Percentiles rank a stretch among this genome's conserved stretches.
Conservation (phyloP, 1,140 invertebrate species). For the Drosophila busckii region DNA sequence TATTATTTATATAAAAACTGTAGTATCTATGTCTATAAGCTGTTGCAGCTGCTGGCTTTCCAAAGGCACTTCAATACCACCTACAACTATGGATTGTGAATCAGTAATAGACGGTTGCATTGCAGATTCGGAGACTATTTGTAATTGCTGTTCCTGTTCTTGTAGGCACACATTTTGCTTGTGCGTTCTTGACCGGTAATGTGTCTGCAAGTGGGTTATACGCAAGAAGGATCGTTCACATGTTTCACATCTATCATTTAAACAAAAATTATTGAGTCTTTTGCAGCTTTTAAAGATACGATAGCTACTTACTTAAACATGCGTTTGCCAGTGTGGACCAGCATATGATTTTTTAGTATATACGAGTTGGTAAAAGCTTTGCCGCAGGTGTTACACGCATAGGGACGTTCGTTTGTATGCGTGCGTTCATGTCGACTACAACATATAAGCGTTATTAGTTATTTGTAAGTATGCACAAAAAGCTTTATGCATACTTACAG, state of each 20-base stretch:
- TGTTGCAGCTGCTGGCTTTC: conserved; percentile 7
- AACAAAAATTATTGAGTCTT: not conserved
- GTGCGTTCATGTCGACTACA: conserved; percentile 79
- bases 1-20: no score
- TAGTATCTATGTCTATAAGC: no score
- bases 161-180: conserved; percentile 40
- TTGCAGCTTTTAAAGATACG: not conserved
- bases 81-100: not conserved
- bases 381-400: conserved; percentile 81
- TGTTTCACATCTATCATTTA: conserved; percentile 53
- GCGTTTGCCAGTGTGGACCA: conserved; percentile 62
- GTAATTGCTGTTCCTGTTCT: not conserved
- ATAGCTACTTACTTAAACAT: conserved; percentile 37
- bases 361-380: conserved; percentile 81
- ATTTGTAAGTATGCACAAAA: no score
- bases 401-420: conserved; percentile 81
- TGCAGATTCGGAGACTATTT: not conserved
- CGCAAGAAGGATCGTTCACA: conserved; percentile 56
- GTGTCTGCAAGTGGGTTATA: conserved; percentile 52
- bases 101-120: not conserved
- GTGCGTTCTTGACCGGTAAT: conserved; percentile 58
- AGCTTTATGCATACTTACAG: no score
- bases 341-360: conserved; percentile 62
- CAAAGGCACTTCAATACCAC: conserved; percentile 29
- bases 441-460: no score